A percentile compares a stretch with the other conserved stretches of the same genome.
Conservation (phyloP, 2,113 vertebrate genomes). For the Calypte anna region DNA sequence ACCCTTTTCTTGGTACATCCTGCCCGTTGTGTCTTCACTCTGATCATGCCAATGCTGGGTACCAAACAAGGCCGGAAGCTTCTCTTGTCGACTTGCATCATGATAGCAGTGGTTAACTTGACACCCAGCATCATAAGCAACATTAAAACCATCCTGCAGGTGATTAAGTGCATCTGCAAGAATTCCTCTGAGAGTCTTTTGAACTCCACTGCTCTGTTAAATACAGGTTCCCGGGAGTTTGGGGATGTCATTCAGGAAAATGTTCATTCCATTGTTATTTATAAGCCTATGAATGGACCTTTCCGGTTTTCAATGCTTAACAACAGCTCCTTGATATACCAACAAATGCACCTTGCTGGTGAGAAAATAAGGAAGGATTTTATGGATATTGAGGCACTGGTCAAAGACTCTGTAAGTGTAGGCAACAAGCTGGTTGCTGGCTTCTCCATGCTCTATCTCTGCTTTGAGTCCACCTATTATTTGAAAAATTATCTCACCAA, state of each 20-base stretch:
- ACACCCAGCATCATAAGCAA: conserved; percentile 87
- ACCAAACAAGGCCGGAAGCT: conserved; percentile 87
- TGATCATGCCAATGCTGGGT: conserved; percentile 85
- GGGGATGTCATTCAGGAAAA: conserved; percentile 46
- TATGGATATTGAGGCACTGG: conserved; percentile 66
- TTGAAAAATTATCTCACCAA: conserved; percentile 86
- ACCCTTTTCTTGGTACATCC: conserved; percentile 84
- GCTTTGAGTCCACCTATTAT: conserved; percentile 81
- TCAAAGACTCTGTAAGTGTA: conserved; percentile 39
- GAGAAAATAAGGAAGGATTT: conserved; percentile 82
- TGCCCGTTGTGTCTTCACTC: conserved; percentile 86
- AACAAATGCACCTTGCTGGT: conserved; percentile 68
- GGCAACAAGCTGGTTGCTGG: conserved; percentile 81
- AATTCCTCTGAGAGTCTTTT: conserved; percentile 84
- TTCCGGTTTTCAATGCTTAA: conserved; percentile 70
- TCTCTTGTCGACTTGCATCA: conserved; percentile 82
- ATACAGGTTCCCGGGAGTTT: conserved; percentile 74
- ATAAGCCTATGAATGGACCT: conserved; percentile 47
- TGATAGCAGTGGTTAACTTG: conserved; percentile 80
- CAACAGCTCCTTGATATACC: conserved; percentile 75
- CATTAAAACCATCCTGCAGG: conserved; percentile 72
- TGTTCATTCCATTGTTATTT: background rate
- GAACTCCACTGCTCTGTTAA: conserved; percentile 81
- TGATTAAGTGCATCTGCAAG: conserved; percentile 86
- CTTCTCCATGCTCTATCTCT: conserved; percentile 77